Evolutionary conservation across 2,797 vertebrate genomes (phyloP), one percentile per base, ranked within the genome.

Genomic region (Tangara arthus): DNA sequence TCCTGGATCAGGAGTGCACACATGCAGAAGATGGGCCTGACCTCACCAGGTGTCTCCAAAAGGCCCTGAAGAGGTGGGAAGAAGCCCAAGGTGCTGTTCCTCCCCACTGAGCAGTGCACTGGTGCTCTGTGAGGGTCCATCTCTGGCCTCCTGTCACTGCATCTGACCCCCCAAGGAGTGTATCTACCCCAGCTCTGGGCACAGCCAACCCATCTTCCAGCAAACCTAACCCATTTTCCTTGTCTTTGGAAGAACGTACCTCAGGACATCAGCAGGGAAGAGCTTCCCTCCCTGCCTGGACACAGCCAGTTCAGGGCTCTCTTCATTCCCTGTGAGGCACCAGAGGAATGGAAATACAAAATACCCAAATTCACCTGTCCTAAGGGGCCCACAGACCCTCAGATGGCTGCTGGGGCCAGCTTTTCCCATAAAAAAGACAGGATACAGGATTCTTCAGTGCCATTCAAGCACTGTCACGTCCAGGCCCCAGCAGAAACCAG

Each of bases 391-490:
- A 19, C 5, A 50, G 70, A 71, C 15, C 60, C 78, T 68, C 50
- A 47, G 35, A 21, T 2, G 4, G 37, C 39, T 47, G 8, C 2
- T 63, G 5, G 5, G 32, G 37, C 3, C 72, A 66, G 56, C 27
- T 35, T 70, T 90, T 26, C 41, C 80, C 60, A 37, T 2, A 39
- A 80, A 23, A 53, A 53, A 5, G 0, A 3, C 26, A 57, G 23
- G 68, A 75, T 35, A 3, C 26, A 57, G 23, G 64, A 78, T 39
- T 53, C 71, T 44, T 35, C 12, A 26, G 59, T 14, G 47, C 56
- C 41, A 6, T 41, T 41, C 16, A 41, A 73, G 34, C 28, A 27
- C 12, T 2, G 7, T 16, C 47, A 59, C 0, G 0, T 49, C 56
- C 44, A 73, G 60, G 32, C 4, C 11, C 12, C 76, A 37, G 46